phyloP scores from a whole-genome alignment of 2,113 vertebrate genomes.

The Numenius arquata region DNA sequence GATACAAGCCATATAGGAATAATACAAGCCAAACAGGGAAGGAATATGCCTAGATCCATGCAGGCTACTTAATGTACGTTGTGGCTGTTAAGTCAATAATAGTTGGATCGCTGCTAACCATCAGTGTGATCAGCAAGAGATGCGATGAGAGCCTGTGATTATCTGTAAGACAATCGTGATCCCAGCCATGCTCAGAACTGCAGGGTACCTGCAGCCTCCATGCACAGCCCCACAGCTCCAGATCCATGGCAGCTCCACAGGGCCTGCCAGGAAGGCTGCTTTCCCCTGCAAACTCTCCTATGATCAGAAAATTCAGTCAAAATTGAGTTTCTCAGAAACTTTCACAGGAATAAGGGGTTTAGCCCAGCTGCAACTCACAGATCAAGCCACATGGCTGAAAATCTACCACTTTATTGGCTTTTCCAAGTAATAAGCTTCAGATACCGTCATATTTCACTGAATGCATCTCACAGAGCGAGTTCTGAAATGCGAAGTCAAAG shows the following conservation, averaged over 20 bases:
- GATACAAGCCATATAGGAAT: too few relatives aligned
- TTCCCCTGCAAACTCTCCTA: not conserved
- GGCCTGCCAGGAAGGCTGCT: not conserved
- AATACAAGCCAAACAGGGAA: too few relatives aligned
- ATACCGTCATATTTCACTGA: not conserved
- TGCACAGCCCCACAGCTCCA: not conserved
- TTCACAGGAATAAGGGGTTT: not conserved
- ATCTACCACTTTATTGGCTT: not conserved
- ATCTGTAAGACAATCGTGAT: not conserved
- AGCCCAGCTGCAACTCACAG: not conserved
- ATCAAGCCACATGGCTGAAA: not conserved
- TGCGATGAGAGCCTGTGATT: too few relatives aligned
- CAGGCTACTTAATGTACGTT: not conserved
- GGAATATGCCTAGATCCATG: not conserved
- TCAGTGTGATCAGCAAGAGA: not conserved
- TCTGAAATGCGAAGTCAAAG: conserved; percentile 28
- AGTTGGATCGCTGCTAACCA: not conserved
- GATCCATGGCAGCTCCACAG: not conserved
- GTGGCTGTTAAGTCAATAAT: not conserved
- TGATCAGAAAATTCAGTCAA: not conserved
- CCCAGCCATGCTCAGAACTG: not conserved
- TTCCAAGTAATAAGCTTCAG: not conserved
- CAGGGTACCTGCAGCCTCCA: not conserved
- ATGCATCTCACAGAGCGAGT: not conserved
- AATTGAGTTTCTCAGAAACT: not conserved